These are phyloP conservation scores for Listrodromus nycthemerus DNA, from an alignment of 2,888 invertebrate genomes.

Conservation along the genomic window DNA sequence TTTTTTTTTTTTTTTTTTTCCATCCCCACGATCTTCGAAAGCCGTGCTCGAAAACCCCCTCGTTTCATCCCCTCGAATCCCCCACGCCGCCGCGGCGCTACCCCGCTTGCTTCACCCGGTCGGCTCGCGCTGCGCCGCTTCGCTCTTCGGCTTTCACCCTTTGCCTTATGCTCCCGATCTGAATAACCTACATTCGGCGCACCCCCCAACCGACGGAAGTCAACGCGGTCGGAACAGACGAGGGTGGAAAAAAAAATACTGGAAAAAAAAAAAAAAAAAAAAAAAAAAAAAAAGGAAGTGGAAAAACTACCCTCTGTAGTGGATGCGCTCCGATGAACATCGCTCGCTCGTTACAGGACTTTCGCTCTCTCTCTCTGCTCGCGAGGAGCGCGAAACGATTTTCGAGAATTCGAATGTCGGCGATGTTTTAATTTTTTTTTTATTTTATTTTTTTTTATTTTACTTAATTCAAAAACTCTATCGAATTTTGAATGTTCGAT, in stretches of 20 bases:
- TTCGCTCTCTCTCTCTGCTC: background rate
- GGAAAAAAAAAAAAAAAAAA: no score
- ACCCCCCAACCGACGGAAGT: slow-evolving; percentile 52
- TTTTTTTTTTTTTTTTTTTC: slow-evolving; percentile 10
- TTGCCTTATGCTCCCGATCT: slow-evolving; percentile 67
- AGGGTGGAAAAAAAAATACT: slow-evolving; percentile 17
- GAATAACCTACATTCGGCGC: slow-evolving; percentile 75
- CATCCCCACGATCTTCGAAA: slow-evolving; percentile 14
- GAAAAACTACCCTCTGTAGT: slow-evolving; percentile 16
- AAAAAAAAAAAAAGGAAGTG: no score
- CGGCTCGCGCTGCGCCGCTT: background rate
- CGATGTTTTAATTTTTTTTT: no score
- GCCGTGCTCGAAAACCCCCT: background rate
- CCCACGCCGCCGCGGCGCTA: slow-evolving; percentile 45
- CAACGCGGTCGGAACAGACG: slow-evolving; percentile 11
- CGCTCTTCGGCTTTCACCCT: slow-evolving; percentile 46
- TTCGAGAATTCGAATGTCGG: background rate
- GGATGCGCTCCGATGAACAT: slow-evolving; percentile 1
- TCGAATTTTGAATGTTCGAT: no score
- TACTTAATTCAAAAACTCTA: no score
- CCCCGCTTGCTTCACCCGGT: background rate
- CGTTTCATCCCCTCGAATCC: slow-evolving; percentile 32
- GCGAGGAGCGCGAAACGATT: background rate
- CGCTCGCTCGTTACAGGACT: slow-evolving; percentile 26
- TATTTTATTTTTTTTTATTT: no score